phyloP scores from a whole-genome alignment of 2,113 vertebrate species.

The Sigmodon hispidus region DNA sequence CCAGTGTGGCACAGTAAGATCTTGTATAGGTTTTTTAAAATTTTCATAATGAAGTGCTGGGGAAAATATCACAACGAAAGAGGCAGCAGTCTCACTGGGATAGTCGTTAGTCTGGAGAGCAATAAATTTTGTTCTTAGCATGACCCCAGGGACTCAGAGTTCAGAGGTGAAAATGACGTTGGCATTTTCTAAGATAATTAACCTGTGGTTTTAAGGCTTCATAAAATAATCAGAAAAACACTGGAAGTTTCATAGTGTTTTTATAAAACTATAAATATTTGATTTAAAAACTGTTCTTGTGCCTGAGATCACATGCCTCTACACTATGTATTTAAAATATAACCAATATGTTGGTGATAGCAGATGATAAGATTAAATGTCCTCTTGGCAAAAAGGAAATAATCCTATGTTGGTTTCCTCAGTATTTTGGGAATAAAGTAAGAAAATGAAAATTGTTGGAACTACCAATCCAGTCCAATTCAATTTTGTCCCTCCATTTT shows the following conservation, averaged over 20 bases:
- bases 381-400: not conserved
- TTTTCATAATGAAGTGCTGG: slow-evolving; percentile 2
- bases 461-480: not conserved
- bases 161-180: not conserved
- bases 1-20: not conserved
- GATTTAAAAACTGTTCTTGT: not conserved
- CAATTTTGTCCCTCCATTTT: not conserved
- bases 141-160: not conserved
- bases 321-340: not conserved
- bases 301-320: not conserved
- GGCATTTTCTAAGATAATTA: not conserved
- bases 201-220: not conserved
- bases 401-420: not conserved
- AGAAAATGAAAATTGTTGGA: not conserved
- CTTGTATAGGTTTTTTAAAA: not conserved
- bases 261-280: not conserved
- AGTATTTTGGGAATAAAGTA: not conserved
- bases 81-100: not conserved
- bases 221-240: not conserved
- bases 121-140: not conserved
- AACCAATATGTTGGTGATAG: not conserved
- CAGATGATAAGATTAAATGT: not conserved
- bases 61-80: not conserved
- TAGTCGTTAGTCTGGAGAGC: not conserved
- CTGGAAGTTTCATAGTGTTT: not conserved